Percentiles rank a stretch among this genome's conserved stretches.
Evolutionary conservation across 2,888 invertebrate genomes (phyloP).

Genomic region (Ctenicera cuprea): DNA sequence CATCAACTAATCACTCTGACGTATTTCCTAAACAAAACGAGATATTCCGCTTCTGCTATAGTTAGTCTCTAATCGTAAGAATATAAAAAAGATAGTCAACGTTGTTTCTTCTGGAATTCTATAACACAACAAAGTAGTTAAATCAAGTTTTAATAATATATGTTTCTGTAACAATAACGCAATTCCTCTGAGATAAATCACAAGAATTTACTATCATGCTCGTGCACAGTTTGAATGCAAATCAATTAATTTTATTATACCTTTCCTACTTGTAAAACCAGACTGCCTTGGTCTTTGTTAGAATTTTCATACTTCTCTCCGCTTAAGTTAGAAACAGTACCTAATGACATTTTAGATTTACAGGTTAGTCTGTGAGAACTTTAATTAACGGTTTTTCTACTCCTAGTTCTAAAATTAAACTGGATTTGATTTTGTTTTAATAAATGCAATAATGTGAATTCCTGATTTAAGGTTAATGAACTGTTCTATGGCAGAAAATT

Average conservation of each 20-base stretch:
- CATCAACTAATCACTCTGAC: too few species aligned
- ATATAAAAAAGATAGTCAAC: too few species aligned
- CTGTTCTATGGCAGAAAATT: background rate
- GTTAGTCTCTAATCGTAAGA: too few species aligned
- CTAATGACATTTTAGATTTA: background rate
- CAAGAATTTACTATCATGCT: constrained; percentile 2
- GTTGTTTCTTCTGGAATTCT: too few species aligned
- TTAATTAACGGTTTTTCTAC: background rate
- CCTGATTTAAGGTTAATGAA: background rate
- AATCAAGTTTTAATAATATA: too few species aligned
- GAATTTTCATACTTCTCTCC: constrained; percentile 28
- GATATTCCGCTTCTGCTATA: too few species aligned
- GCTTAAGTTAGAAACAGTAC: constrained; percentile 11
- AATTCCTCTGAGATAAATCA: background rate
- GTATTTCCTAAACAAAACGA: too few species aligned
- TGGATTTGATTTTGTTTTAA: background rate
- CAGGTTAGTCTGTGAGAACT: background rate
- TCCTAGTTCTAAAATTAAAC: background rate
- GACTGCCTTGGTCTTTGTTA: constrained; percentile 44
- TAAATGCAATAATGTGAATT: background rate
- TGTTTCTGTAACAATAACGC: too few species aligned
- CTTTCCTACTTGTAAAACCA: constrained; percentile 30
- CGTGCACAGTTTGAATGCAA: constrained; percentile 4
- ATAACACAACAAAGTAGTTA: too few species aligned
- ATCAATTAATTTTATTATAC: constrained; percentile 1